A percentile compares a stretch with the other conserved stretches of the same genome.
These are phyloP conservation scores for Diglossa cyanea DNA, from an alignment of 2,797 vertebrate genomes.

Conservation along the genomic window DNA sequence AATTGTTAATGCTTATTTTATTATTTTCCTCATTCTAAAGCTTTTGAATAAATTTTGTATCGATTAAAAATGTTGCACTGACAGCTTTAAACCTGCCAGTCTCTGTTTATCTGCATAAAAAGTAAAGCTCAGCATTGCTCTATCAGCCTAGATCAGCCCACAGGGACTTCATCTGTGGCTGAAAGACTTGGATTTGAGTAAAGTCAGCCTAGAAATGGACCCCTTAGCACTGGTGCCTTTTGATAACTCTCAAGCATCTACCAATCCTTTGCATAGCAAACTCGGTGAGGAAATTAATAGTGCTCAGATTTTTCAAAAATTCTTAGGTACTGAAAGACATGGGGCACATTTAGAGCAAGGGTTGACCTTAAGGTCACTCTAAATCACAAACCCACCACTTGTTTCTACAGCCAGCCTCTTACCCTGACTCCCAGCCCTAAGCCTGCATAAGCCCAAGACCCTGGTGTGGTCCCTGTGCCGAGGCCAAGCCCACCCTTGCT, in stretches of 20 bases:
- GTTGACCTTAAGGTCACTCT: not conserved
- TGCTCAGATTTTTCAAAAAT: not conserved
- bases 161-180: not conserved
- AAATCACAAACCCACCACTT: not conserved
- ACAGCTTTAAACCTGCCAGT: not conserved
- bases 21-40: not conserved
- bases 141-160: not conserved
- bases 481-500: not conserved
- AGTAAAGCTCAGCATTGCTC: not conserved
- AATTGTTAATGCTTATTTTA: not conserved
- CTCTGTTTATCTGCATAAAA: not conserved
- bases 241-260: not conserved
- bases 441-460: not conserved
- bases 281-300: not conserved
- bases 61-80: not conserved
- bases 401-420: not conserved
- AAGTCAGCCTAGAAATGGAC: not conserved
- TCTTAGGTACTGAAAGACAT: not conserved
- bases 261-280: not conserved
- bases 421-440: not conserved
- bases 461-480: not conserved
- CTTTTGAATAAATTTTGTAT: not conserved
- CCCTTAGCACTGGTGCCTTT: not conserved
- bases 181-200: not conserved
- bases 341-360: not conserved